Evolutionary conservation across 2,888 invertebrate genomes (phyloP).

Genomic region (Eledona agricola): DNA sequence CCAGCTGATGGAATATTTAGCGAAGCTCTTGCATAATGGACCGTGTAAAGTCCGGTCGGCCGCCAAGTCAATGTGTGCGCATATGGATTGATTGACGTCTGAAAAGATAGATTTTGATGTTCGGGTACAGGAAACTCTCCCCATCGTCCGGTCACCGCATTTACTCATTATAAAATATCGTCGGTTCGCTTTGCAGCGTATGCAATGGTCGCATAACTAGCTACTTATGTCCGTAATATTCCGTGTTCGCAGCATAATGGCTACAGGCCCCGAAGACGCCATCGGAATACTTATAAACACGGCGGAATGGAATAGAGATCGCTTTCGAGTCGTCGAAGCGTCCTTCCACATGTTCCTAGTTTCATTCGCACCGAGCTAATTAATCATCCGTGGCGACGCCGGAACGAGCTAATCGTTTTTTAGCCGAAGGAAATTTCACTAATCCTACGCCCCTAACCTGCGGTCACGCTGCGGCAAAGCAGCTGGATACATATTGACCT

Average conservation of each 20-base stretch:
- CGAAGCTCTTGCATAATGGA: constrained; percentile 12
- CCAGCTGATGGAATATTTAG: constrained; percentile 11
- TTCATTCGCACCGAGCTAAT: neutral
- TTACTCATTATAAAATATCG: constrained; percentile 46
- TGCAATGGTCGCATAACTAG: constrained; percentile 39
- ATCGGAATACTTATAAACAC: constrained; percentile 22
- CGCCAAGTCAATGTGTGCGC: constrained; percentile 22
- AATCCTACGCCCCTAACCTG: constrained; percentile 44
- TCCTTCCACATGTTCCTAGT: neutral
- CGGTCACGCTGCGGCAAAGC: constrained; percentile 42
- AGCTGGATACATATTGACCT: constrained; percentile 41
- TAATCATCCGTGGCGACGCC: neutral
- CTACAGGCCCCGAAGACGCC: constrained; percentile 19
- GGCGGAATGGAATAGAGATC: constrained; percentile 4
- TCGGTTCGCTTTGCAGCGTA: constrained; percentile 38
- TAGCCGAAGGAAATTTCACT: constrained; percentile 34
- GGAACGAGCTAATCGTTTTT: constrained; percentile 9
- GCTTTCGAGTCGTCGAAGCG: constrained; percentile 2
- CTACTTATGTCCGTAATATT: constrained; percentile 41
- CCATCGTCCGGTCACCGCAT: constrained; percentile 42
- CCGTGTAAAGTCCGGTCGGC: constrained; percentile 20
- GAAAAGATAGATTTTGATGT: constrained; percentile 46
- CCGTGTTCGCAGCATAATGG: constrained; percentile 34
- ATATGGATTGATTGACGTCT: constrained; percentile 44
- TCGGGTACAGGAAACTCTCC: constrained; percentile 36